Evolutionary conservation across 2,888 invertebrate genomes (phyloP).

Genomic region (Gryllus longicercus): DNA sequence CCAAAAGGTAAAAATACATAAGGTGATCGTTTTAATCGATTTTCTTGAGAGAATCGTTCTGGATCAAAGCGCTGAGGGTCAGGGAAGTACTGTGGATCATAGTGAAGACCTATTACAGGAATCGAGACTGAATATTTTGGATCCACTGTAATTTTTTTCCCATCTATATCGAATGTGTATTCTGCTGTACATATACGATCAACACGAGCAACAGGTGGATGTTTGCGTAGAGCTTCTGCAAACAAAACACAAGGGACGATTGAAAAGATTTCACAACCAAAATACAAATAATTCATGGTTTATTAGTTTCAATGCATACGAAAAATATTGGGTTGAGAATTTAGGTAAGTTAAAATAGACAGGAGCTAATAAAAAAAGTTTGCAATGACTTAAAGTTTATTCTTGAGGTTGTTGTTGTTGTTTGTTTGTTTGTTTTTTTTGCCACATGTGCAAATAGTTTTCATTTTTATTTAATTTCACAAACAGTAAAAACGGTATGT

Average conservation of each 20-base stretch:
- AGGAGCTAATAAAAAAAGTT: no score
- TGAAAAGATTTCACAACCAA: no score
- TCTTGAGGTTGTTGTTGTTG: no score
- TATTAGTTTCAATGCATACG: no score
- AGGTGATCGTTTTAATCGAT: slow-evolving; percentile 38
- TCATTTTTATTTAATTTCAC: no score
- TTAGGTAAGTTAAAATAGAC: no score
- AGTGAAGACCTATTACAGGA: slow-evolving; percentile 43
- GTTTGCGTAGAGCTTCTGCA: slow-evolving; percentile 58
- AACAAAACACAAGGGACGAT: slow-evolving; percentile 33
- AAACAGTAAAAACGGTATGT: no score
- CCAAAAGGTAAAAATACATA: slow-evolving; percentile 41
- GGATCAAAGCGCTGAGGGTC: slow-evolving; percentile 43
- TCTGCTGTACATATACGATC: slow-evolving; percentile 56
- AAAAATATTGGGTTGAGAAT: no score
- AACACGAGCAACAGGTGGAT: slow-evolving; percentile 55
- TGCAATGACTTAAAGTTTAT: no score
- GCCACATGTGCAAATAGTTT: no score
- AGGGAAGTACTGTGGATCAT: slow-evolving; percentile 41
- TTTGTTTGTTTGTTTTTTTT: no score
- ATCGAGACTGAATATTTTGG: slow-evolving; percentile 50
- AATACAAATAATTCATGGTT: no score
- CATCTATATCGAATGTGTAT: slow-evolving; percentile 51
- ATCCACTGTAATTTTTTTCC: slow-evolving; percentile 49
- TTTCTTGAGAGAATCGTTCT: slow-evolving; percentile 40